Evolutionary conservation across 2,888 invertebrate species (phyloP), one percentile per base, ranked within the genome.

Genomic region (Troides oblongomaculatus): DNA sequence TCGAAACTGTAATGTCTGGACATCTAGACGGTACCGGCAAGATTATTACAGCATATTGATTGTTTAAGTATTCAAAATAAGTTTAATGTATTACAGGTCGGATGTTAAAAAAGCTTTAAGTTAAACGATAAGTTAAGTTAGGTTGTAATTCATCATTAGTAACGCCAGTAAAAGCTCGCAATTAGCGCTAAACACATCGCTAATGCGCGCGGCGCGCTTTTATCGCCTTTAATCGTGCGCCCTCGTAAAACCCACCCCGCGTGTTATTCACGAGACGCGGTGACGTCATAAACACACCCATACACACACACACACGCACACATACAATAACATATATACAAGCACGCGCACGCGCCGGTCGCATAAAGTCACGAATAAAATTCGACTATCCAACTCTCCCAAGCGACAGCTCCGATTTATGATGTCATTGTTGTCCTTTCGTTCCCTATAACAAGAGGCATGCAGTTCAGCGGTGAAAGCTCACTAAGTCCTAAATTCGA

Each of bases 141-240:
- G 30, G 71, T 69, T 69, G 72, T 74, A 78, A 77, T 76, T 74
- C 74, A 39, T 78, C 71, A 77, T 77, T 76, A 76, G 78, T 76
- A 73, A 78, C 73, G 73, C 71, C 78, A 80, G 78, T 86, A 86
- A 88, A 39, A 86, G 81, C 76, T 76, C 77, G 78, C 85, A 89
- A 88, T 90, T 86, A 88, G 81, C 84, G 84, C 84, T 89, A 86
- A 90, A 87, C 81, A 82, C 79, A 62, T 77, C 78, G 79, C 83
- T 86, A 83, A 89, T 83, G 79, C 76, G 77, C 74, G 76, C 72
- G 74, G 75, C 77, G 77, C 79, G 78, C 83, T 87, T 21, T 87
- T 87, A 87, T 86, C 86, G 82, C 79, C 75, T 72, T 21, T 73
- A 76, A 78, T 80, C 68, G 79, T 77, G 75, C 74, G 66, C 76